phyloP scores from a whole-genome alignment of 1,140 invertebrate genomes.

The Cyphomyrmex costatus region DNA sequence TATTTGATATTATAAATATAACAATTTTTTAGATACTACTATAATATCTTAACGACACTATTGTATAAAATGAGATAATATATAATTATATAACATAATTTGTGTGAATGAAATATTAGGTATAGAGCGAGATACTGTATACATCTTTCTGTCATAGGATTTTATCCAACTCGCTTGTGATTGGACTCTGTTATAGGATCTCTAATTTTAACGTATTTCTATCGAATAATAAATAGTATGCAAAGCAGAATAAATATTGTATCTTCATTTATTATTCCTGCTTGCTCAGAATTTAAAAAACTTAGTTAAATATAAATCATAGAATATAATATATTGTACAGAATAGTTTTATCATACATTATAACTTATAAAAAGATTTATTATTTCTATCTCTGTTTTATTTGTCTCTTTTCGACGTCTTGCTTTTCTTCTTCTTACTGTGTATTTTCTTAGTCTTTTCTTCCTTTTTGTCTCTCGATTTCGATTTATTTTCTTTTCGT shows the following conservation, averaged over 20 bases:
- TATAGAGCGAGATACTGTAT: no score
- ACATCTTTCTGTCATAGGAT: no score
- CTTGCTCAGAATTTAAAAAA: background rate
- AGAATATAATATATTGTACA: slow-evolving; percentile 24
- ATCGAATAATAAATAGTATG: background rate
- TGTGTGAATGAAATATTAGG: no score
- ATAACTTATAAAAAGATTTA: background rate
- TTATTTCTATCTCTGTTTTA: slow-evolving; percentile 14
- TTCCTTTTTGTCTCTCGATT: slow-evolving; percentile 60
- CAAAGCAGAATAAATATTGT: slow-evolving; percentile 19
- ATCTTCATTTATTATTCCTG: slow-evolving; percentile 19
- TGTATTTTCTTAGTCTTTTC: no score
- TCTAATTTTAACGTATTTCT: background rate
- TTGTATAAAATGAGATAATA: no score
- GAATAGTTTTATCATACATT: background rate
- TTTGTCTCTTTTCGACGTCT: slow-evolving; percentile 49
- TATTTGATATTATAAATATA: no score
- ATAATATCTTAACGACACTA: no score
- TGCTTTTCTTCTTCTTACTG: no score
- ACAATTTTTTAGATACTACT: no score
- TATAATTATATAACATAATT: no score
- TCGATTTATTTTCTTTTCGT: slow-evolving; percentile 58
- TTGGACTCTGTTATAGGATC: no score
- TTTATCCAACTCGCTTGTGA: no score
- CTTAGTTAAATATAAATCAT: background rate